Conservation (phyloP, 2,797 vertebrate genomes). For the Vultur gryphus region DNA sequence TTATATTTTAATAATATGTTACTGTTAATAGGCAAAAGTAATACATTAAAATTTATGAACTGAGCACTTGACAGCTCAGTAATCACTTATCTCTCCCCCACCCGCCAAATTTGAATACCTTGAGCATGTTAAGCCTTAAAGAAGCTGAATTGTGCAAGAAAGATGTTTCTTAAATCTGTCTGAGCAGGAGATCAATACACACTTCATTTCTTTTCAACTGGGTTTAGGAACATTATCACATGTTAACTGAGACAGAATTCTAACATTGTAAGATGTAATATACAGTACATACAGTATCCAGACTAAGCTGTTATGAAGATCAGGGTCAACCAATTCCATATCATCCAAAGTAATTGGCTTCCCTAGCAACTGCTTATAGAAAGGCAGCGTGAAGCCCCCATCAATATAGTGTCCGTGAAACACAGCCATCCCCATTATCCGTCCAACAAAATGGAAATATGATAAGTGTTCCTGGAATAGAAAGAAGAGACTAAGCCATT, state of each 20-base stretch:
- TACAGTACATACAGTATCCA: constrained; percentile 93
- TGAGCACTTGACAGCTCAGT: neutral
- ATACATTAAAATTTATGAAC: neutral
- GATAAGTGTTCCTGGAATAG: constrained; percentile 90
- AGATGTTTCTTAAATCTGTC: neutral
- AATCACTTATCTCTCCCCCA: too few species aligned
- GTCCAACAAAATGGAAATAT: constrained; percentile 96
- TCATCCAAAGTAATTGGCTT: constrained; percentile 97
- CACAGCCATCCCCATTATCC: constrained; percentile 98
- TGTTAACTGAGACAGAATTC: neutral
- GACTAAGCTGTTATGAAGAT: constrained; percentile 97
- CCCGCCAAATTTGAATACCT: neutral
- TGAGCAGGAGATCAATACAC: neutral
- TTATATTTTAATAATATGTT: neutral
- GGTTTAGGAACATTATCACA: neutral
- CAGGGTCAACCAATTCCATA: constrained; percentile 96
- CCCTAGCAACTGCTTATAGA: constrained; percentile 96
- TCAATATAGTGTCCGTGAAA: constrained; percentile 98
- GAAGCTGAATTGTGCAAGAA: neutral
- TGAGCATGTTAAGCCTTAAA: neutral
- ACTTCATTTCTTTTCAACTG: neutral
- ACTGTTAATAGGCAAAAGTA: neutral
- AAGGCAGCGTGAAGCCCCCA: constrained; percentile 93
- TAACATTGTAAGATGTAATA: neutral
- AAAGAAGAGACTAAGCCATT: neutral